phyloP scores from a whole-genome alignment of 2,113 vertebrate species.

The Prinia subflava region DNA sequence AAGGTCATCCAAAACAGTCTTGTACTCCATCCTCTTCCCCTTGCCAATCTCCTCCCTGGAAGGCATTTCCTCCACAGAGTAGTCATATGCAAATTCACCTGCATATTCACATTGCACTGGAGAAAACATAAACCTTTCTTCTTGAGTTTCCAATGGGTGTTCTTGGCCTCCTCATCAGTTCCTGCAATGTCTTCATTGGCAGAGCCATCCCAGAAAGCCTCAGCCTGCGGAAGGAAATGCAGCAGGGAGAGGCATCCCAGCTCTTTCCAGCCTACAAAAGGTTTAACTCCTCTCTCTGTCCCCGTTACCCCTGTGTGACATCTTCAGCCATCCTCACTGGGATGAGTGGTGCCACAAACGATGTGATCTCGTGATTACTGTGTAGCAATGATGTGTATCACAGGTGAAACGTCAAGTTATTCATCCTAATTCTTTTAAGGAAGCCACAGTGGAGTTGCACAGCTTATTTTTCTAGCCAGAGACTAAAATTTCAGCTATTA shows the following conservation, averaged over 20 bases:
- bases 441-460: neutral
- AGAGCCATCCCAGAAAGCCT: neutral
- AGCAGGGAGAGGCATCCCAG: neutral
- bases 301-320: accelerated
- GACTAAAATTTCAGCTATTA: neutral
- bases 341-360: neutral
- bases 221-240: neutral
- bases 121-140: neutral
- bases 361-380: accelerated
- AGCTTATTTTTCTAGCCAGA: neutral
- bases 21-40: neutral
- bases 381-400: accelerated
- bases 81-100: neutral
- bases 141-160: neutral
- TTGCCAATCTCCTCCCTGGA: neutral
- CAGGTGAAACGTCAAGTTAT: neutral
- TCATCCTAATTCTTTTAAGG: neutral
- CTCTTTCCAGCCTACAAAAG: neutral
- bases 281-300: neutral
- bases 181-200: neutral
- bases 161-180: neutral
- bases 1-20: accelerated
- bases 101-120: neutral
- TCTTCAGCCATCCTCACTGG: neutral
- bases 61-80: neutral